phyloP scores from a whole-genome alignment of 1,140 invertebrate species.

The Periplaneta americana region DNA sequence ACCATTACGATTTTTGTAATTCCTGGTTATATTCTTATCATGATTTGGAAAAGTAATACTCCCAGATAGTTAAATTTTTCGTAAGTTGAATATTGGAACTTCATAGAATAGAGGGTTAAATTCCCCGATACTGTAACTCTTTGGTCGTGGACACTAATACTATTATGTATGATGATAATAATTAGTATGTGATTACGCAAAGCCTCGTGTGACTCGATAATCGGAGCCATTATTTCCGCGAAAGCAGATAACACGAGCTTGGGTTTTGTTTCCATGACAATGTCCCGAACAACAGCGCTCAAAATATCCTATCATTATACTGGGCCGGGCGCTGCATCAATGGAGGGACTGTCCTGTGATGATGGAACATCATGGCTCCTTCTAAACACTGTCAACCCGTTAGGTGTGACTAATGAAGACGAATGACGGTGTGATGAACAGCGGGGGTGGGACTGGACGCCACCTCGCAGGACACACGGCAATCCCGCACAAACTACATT shows the following conservation, averaged over 20 bases:
- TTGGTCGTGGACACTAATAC: no score
- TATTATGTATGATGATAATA: no score
- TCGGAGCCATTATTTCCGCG: not conserved
- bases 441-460: not conserved
- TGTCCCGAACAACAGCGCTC: not conserved
- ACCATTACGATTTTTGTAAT: no score
- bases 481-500: no score
- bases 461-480: no score
- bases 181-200: no score
- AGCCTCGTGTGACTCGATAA: not conserved
- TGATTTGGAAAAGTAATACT: no score
- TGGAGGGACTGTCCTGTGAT: not conserved
- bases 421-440: not conserved
- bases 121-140: no score
- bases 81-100: no score
- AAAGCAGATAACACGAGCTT: not conserved
- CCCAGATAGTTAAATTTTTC: no score
- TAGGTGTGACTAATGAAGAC: not conserved
- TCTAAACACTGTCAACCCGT: not conserved
- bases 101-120: no score
- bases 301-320: not conserved
- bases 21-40: no score
- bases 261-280: not conserved
- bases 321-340: not conserved
- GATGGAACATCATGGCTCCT: not conserved